phyloP scores from a whole-genome alignment of 2,888 invertebrate species.

The Andrena praecox region DNA sequence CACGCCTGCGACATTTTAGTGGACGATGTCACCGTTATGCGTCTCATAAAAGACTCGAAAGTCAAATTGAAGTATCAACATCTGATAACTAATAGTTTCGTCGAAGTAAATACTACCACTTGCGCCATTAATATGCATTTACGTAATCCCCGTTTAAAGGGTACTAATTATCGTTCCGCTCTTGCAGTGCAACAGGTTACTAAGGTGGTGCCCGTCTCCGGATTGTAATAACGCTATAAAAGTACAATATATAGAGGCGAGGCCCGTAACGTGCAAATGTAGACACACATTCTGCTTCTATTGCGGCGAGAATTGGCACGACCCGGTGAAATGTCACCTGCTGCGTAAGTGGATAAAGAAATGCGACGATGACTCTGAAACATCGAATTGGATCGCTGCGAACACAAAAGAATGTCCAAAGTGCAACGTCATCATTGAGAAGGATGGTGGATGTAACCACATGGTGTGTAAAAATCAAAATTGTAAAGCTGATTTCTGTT shows the following conservation, averaged over 20 bases:
- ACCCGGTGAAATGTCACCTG: constrained; percentile 97
- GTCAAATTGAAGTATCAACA: constrained; percentile 98
- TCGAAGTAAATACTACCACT: constrained; percentile 89
- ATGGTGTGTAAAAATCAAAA: constrained; percentile 99
- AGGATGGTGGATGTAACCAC: constrained; percentile 99
- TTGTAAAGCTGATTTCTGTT: constrained; percentile 99
- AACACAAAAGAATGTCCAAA: constrained; percentile 99
- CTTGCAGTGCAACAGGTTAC: constrained; percentile 95
- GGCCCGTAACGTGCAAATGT: constrained; percentile 97
- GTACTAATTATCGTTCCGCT: constrained; percentile 30
- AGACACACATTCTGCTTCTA: constrained; percentile 97
- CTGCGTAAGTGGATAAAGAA: constrained; percentile 99
- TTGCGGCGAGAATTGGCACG: constrained; percentile 99
- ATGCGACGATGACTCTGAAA: constrained; percentile 99
- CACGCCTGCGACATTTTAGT: constrained; percentile 98
- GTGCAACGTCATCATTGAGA: constrained; percentile 98
- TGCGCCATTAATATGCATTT: neutral
- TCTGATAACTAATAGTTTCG: constrained; percentile 99
- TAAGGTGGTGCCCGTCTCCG: constrained; percentile 99
- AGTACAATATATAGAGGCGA: constrained; percentile 95
- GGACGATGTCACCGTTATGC: constrained; percentile 98
- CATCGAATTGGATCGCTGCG: constrained; percentile 99
- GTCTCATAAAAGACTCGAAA: constrained; percentile 93
- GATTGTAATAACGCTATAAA: constrained; percentile 98
- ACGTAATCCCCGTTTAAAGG: neutral